Conservation (phyloP, 2,888 invertebrate genomes). For the Ferdinandea cuprea region DNA sequence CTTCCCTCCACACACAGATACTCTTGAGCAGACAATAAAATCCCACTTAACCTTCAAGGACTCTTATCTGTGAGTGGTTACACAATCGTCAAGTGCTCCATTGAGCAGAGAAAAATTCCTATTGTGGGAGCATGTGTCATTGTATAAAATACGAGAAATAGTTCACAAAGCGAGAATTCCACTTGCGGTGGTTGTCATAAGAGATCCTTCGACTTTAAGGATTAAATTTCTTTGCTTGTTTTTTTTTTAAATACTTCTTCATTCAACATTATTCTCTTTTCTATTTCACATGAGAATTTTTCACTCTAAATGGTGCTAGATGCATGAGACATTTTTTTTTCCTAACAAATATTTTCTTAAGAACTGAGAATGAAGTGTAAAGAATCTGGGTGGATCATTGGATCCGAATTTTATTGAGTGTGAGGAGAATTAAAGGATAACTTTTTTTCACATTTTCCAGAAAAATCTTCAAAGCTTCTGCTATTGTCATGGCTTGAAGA, state of each 20-base stretch:
- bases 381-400: constrained; percentile 15
- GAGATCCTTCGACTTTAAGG: constrained; percentile 52
- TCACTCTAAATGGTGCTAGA: not conserved
- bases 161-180: constrained; percentile 54
- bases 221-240: constrained; percentile 32
- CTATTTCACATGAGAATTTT: constrained; percentile 8
- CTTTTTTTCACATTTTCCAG: not conserved
- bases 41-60: constrained; percentile 58
- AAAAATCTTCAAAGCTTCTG: not conserved
- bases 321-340: not conserved
- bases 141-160: constrained; percentile 45
- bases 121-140: constrained; percentile 35
- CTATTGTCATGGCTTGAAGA: not conserved
- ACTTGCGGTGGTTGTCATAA: constrained; percentile 49
- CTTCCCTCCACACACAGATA: not conserved
- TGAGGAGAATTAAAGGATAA: not conserved
- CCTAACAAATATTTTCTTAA: constrained; percentile 8
- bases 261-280: constrained; percentile 3
- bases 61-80: constrained; percentile 46
- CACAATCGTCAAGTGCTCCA: constrained; percentile 50
- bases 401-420: constrained; percentile 6
- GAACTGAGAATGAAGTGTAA: constrained; percentile 17
- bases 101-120: constrained; percentile 29
- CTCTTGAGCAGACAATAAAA: constrained; percentile 49
- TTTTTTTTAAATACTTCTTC: constrained; percentile 13